Conservation (phyloP, 2,888 invertebrate genomes). For the Antitype chi region DNA sequence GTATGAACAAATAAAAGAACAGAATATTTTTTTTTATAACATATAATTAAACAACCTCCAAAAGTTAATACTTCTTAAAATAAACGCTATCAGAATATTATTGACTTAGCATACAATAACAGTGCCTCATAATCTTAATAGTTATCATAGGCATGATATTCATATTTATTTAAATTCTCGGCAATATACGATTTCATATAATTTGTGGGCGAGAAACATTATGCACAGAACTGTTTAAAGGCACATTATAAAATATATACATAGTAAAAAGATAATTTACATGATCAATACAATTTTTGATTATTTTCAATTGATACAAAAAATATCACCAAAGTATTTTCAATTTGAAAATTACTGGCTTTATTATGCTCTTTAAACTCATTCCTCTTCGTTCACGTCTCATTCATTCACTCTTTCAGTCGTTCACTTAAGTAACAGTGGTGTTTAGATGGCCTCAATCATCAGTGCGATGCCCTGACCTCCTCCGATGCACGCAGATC, state of each 20-base stretch:
- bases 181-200: background rate
- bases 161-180: conserved; percentile 43
- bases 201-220: background rate
- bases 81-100: conserved; percentile 59
- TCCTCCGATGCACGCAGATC: conserved; percentile 99
- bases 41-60: conserved; percentile 63
- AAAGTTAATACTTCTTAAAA: conserved; percentile 56
- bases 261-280: conserved; percentile 3
- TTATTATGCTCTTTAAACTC: conserved; percentile 17
- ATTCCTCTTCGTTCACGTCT: conserved; percentile 34
- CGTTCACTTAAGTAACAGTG: conserved; percentile 35
- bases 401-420: conserved; percentile 51
- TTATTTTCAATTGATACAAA: conserved; percentile 26
- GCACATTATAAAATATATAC: conserved; percentile 2
- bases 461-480: conserved; percentile 99
- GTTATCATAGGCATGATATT: conserved; percentile 15
- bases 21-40: conserved; percentile 47
- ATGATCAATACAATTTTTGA: conserved; percentile 9
- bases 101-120: conserved; percentile 48
- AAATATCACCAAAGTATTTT: conserved; percentile 23
- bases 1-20: conserved; percentile 21
- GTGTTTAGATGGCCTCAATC: conserved; percentile 93
- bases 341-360: conserved; percentile 17
- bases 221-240: background rate
- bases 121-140: conserved; percentile 10